These are phyloP conservation scores for Stenurella melanura DNA, from an alignment of 2,888 invertebrate species.

Conservation along the genomic window DNA sequence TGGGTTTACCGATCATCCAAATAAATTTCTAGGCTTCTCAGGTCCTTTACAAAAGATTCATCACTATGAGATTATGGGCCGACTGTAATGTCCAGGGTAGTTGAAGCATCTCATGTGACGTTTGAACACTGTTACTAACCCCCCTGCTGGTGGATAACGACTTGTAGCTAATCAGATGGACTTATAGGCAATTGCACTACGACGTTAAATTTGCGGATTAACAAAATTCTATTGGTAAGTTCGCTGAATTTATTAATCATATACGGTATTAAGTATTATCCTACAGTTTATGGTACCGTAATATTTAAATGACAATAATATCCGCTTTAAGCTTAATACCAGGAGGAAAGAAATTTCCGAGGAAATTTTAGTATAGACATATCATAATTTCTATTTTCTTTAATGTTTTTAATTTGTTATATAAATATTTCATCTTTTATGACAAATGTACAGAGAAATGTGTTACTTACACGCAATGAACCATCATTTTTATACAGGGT, in stretches of 20 bases:
- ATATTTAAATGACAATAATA: neutral
- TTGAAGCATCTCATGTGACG: slow-evolving; percentile 69
- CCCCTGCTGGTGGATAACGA: slow-evolving; percentile 68
- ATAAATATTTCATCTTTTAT: too few species aligned
- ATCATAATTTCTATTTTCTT: too few species aligned
- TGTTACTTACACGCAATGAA: too few species aligned
- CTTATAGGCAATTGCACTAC: slow-evolving; percentile 35
- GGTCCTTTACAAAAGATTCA: slow-evolving; percentile 60
- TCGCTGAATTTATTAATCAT: slow-evolving; percentile 9
- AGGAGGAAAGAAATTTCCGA: too few species aligned
- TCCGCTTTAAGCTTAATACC: too few species aligned
- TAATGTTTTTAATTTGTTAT: too few species aligned
- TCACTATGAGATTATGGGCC: slow-evolving; percentile 51
- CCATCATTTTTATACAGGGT: too few species aligned
- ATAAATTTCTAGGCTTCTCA: slow-evolving; percentile 19
- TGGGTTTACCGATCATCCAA: slow-evolving; percentile 62
- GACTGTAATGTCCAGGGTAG: slow-evolving; percentile 68
- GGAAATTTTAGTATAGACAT: too few species aligned
- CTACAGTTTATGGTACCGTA: neutral
- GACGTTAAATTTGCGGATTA: slow-evolving; percentile 12
- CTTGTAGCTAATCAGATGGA: slow-evolving; percentile 69
- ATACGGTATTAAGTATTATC: neutral
- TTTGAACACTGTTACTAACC: slow-evolving; percentile 66
- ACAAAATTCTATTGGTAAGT: neutral
- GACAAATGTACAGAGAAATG: too few species aligned